A percentile compares a stretch with the other conserved stretches of the same genome.
phyloP scores from a whole-genome alignment of 2,797 vertebrate species.

The Malurus leucopterus region DNA sequence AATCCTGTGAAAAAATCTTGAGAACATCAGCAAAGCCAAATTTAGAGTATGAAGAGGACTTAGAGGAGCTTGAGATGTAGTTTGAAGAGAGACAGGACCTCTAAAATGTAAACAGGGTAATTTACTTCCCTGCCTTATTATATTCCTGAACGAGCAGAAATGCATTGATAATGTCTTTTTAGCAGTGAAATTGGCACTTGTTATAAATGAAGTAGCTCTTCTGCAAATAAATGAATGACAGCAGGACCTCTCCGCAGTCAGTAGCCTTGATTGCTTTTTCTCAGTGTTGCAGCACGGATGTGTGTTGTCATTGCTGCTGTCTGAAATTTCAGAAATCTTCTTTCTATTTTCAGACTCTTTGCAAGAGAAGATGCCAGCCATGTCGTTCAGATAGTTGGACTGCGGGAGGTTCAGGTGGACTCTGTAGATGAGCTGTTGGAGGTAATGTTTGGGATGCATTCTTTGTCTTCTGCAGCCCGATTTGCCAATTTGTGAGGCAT shows the following conservation, averaged over 20 bases:
- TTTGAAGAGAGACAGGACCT: neutral
- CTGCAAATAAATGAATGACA: neutral
- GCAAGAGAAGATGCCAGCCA: conserved; percentile 87
- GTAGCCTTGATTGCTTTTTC: neutral
- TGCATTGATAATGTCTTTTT: neutral
- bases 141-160: neutral
- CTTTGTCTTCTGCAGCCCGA: neutral
- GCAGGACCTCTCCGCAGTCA: neutral
- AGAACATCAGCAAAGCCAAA: neutral
- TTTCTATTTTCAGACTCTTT: conserved; percentile 75
- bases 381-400: conserved; percentile 84
- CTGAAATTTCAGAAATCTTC: neutral
- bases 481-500: neutral
- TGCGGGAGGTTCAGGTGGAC: conserved; percentile 80
- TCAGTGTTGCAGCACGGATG: accelerated
- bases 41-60: neutral
- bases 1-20: neutral
- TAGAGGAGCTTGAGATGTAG: neutral
- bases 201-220: neutral
- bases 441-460: conserved; percentile 56
- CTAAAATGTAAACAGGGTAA: neutral
- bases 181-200: neutral
- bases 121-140: neutral
- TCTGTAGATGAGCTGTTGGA: conserved; percentile 82
- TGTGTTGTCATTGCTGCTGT: neutral